phyloP scores from a whole-genome alignment of 1,140 invertebrate genomes.

The Drosophila pachea region DNA sequence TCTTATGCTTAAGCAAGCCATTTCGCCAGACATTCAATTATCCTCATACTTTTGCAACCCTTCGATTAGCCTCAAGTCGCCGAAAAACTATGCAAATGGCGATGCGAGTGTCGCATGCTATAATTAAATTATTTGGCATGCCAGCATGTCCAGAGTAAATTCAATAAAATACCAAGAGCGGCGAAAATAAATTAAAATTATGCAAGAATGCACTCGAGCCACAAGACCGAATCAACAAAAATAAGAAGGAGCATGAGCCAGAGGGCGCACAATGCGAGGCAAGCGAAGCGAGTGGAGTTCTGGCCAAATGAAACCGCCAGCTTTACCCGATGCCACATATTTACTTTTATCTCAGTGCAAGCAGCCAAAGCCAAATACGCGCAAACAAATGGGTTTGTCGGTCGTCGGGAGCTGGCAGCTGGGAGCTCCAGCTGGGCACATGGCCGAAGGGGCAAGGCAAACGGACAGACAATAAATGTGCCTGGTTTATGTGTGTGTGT shows the following conservation, averaged over 20 bases:
- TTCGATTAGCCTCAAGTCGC: neutral
- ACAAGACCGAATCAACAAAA: conserved; percentile 9
- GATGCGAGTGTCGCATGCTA: neutral
- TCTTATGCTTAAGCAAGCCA: neutral
- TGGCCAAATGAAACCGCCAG: conserved; percentile 53
- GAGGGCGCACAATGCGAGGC: conserved; percentile 6
- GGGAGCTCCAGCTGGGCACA: neutral
- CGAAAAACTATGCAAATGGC: too few species aligned
- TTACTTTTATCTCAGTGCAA: conserved; percentile 73
- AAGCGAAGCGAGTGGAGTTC: conserved; percentile 6
- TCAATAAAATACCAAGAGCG: conserved; percentile 34
- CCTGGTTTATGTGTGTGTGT: conserved; percentile 1
- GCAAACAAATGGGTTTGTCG: conserved; percentile 57
- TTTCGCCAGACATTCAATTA: neutral
- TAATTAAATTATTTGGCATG: conserved; percentile 16
- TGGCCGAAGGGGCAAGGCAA: conserved; percentile 9
- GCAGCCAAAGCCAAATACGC: conserved; percentile 59
- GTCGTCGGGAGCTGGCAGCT: neutral
- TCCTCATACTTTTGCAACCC: neutral
- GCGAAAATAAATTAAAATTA: conserved; percentile 69
- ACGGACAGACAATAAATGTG: conserved; percentile 61
- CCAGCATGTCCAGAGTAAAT: conserved; percentile 27
- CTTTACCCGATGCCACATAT: conserved; percentile 71
- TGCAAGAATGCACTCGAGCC: conserved; percentile 56
- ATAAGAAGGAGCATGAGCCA: neutral